These are phyloP conservation scores for Acrocyrtus sp. DNA, from an alignment of 2,888 invertebrate species.

Conservation along the genomic window DNA sequence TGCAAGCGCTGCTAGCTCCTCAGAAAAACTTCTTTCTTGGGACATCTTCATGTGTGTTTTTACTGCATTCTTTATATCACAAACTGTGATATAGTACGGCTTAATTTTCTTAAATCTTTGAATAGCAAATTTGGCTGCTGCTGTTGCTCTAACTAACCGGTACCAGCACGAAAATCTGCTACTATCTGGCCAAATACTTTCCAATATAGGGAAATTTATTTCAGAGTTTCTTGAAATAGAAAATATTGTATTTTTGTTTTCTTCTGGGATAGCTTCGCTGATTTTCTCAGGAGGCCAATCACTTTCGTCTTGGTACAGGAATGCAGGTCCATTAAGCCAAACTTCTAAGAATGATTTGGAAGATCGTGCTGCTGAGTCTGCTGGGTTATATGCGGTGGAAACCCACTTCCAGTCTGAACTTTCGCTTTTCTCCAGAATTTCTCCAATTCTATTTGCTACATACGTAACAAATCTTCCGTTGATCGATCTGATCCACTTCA, in stretches of 20 bases:
- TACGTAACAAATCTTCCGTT: not conserved
- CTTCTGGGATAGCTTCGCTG: not conserved
- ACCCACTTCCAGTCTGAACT: constrained; percentile 11
- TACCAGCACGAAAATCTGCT: constrained; percentile 1
- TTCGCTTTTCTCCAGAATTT: constrained; percentile 11
- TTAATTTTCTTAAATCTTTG: too few species aligned
- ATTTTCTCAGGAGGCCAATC: constrained; percentile 8
- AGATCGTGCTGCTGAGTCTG: constrained; percentile 15
- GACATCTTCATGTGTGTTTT: not conserved
- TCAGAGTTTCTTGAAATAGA: too few species aligned
- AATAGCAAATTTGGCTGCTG: constrained; percentile 2
- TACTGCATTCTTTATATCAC: not conserved
- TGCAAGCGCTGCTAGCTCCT: not conserved
- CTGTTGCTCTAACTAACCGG: constrained; percentile 6
- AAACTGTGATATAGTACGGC: not conserved
- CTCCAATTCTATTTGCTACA: constrained; percentile 20
- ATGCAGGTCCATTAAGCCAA: constrained; percentile 9
- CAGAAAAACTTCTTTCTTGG: not conserved
- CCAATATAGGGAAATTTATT: too few species aligned
- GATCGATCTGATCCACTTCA: not conserved
- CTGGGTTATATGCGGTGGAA: not conserved
- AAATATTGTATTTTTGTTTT: too few species aligned
- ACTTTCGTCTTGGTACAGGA: not conserved
- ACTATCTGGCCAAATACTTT: too few species aligned
- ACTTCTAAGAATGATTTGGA: too few species aligned